Base-by-base conservation (phyloP, 2,113 vertebrate species). In the Sinocyclocheilus anshuiensis region DNA sequence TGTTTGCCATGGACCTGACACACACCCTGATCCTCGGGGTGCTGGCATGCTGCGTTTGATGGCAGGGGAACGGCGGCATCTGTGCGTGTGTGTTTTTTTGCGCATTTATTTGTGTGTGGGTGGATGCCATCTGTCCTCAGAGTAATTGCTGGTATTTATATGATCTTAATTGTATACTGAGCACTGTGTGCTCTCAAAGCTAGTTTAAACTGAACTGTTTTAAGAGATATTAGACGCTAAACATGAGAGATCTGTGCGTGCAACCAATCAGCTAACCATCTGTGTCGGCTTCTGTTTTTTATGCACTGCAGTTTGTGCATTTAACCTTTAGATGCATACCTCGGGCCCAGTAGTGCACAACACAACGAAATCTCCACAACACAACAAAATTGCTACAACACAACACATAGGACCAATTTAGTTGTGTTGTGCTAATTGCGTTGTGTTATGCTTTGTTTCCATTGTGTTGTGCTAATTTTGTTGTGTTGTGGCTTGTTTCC, bases 81-180 rank as follows among this genome's bases (percentile, higher is more conserved):
- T 81, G 81, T 82, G 63, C 75, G 18, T 74, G 48, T 53, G 75
- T 87, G 45, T 77, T 42, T 24, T 59, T 45, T 53, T 55, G 26
- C 18, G 6, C 11, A 3, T 83, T 78, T 67, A 71, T 67, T 65
- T 36, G 42, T 81, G 61, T 82, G 29, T 87, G 57, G 50, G 77
- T 86, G 81, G 74, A 29, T 69, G 67, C 81, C 81, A 83, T 83
- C 78, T 81, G 86, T 69, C 48, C 50, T 61, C 50, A 16, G 36
- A 67, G 61, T 55, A 48, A 59, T 63, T 83, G 78, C 53, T 84
- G 81, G 87, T 89, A 86, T 90, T 83, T 84, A 84, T 84, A 72
- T 83, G 69, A 83, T 88, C 61, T 84, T 90, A 90, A 87, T 90
- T 89, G 86, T 74, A 75, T 75, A 71, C 42, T 63, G 77, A 57